Percentiles rank a stretch among this genome's conserved stretches.
Conservation (phyloP, 2,113 vertebrate genomes). For the Hypocryptadius cinnamomeus region DNA sequence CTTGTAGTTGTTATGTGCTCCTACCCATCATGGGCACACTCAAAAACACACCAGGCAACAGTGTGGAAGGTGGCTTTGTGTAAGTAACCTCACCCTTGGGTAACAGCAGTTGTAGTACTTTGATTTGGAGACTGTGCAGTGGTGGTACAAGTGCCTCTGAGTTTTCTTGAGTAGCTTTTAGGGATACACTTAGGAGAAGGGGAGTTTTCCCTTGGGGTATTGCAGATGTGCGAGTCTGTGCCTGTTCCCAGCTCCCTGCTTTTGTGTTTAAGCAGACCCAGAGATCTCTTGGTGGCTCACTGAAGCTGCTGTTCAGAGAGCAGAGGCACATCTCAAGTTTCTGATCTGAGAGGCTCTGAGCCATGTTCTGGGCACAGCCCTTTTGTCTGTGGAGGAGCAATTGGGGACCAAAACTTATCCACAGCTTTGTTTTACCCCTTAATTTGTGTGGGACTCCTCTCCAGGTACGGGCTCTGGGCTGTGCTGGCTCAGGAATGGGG, state of each 20-base stretch:
- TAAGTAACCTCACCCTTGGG: not conserved
- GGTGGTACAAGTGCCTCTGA: not conserved
- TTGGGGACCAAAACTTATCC: not conserved
- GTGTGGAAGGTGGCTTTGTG: not conserved
- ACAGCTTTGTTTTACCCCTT: not conserved
- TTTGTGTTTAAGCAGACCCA: not conserved
- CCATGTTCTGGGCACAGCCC: not conserved
- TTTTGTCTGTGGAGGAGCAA: not conserved
- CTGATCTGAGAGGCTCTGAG: not conserved
- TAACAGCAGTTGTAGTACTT: not conserved
- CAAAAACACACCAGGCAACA: not conserved
- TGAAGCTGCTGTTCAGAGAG: not conserved
- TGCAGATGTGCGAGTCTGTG: not conserved
- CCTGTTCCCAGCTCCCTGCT: not conserved
- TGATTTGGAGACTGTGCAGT: not conserved
- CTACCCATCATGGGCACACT: not conserved
- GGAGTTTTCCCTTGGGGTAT: not conserved
- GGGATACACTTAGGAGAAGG: fast-evolving
- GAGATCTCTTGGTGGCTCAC: not conserved
- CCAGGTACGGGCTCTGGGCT: not conserved
- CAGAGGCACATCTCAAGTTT: not conserved
- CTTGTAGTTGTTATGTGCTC: not conserved
- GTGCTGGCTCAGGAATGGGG: not conserved
- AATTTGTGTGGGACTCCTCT: not conserved
- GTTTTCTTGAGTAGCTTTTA: not conserved